Conservation (phyloP, 35 echinoderm and acorn worm genomes). For the Lytechinus variegatus region DNA sequence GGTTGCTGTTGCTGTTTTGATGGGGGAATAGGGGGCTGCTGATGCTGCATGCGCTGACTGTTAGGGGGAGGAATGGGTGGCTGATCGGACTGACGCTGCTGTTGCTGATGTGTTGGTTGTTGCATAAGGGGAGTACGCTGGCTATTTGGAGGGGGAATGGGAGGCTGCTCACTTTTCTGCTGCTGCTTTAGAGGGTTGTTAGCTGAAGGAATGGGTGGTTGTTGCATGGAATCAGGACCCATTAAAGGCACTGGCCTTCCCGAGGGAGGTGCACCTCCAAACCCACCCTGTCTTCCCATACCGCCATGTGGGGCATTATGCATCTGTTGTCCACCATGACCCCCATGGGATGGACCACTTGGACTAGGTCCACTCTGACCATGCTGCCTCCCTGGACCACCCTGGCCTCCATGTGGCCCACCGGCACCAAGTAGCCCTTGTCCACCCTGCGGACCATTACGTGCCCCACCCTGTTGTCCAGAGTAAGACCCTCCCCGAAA, state of each 20-base stretch:
- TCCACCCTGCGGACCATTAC: not conserved
- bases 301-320: not conserved
- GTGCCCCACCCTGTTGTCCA: slow-evolving; percentile 34
- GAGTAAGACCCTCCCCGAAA: slow-evolving; percentile 23
- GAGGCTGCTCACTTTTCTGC: slow-evolving; percentile 14
- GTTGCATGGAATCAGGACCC: slow-evolving; percentile 33
- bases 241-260: slow-evolving; percentile 47
- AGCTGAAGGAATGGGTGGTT: slow-evolving; percentile 15
- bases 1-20: slow-evolving; percentile 31
- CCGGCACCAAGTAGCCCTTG: not conserved
- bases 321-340: slow-evolving; percentile 18
- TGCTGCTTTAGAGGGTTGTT: slow-evolving; percentile 54
- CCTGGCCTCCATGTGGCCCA: slow-evolving; percentile 28
- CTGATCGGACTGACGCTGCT: not conserved
- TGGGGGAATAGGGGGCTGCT: slow-evolving; percentile 38
- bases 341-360: not conserved
- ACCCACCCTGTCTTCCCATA: slow-evolving; percentile 29
- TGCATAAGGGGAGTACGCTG: not conserved
- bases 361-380: not conserved
- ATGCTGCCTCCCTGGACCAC: slow-evolving; percentile 38
- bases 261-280: slow-evolving; percentile 3
- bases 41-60: slow-evolving; percentile 34
- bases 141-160: slow-evolving; percentile 48
- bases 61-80: slow-evolving; percentile 44
- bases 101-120: not conserved